Evolutionary conservation across 1,140 invertebrate genomes (phyloP), one percentile per base, ranked within the genome.

Genomic region (Augochlora pura): DNA sequence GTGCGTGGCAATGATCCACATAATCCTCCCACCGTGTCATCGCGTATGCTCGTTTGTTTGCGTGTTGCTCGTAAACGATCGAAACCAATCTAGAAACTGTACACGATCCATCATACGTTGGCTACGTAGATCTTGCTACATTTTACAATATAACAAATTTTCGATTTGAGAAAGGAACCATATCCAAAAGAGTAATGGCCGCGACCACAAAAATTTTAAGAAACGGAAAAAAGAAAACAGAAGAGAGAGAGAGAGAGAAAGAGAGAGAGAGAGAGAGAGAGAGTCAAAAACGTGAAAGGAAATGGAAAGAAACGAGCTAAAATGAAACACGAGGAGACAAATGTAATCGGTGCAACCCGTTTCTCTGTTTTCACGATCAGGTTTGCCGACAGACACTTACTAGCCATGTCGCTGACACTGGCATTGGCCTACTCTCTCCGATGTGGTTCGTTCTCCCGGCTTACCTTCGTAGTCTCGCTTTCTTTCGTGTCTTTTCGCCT

Each of bases 361-460:
- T 91, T 89, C 91, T 91, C 88, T 91, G 86, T 91, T 91, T 92
- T 91, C 89, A 91, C 86, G 89, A 91, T 91, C 91, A 92, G 91
- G 90, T 91, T 92, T 92, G 83, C 88, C 85, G 83, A 83, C 85
- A 86, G 86, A 87, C 87, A 86, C 88, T 86, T 86, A 87, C 87
- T 91, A 91, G 88, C 86, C 88, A 85, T 89, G 90, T 81, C 86
- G 83, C 86, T 92, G 91, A 91, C 91, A 92, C 88, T 92, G 91
- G 88, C 91, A 92, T 91, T 92, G 91, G 91, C 91, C 91, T 92
- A 92, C 91, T 92, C 90, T 92, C 88, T 90, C 88, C 85, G 66
- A 78, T 85, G 84, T 88, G 84, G 85, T 88, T 88, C 89, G 88
- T 89, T 91, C 89, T 90, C 90, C 82, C 87, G 77, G 87, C 88